Base-by-base conservation (phyloP, 2,113 vertebrate species). In the Zosterops lateralis region DNA sequence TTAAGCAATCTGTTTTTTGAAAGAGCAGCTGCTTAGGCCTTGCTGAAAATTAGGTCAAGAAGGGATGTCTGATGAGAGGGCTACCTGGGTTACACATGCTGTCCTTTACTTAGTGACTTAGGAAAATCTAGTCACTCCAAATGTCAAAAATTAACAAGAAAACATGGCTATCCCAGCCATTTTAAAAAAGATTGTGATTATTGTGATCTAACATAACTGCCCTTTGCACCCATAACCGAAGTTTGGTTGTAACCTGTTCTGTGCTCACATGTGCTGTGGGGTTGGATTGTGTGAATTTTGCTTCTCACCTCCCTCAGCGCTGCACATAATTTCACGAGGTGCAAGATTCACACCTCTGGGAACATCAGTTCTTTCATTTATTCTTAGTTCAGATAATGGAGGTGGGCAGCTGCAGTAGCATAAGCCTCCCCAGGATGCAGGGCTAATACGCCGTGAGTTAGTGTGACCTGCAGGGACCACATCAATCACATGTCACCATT, bases 21-120 rank as follows among this genome's bases (percentile, higher is more conserved):
- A 86, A 84, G 76, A 89, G 77, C 87, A 93, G 77, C 62, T 93
- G 74, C 71, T 92, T 61, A 79, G 74, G 45, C 66, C 87, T 91
- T 68, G 66, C 66, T 6, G 54, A 91, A 82, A 96, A 95, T 91
- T 34, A 83, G 93, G 92, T 95, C 92, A 96, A 86, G 79, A 94
- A 88, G 42, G 47, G 56, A 77, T 62, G 40, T 88, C 51, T 51
- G 42, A 45, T 76, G 54, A 62, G 67, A 81, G 26, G 71, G 64
- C 32, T 92, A 58, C 90, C 67, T 47, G 40, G 44, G 75, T 90
- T 87, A 76, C 17, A 60, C 28, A 31, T 12, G 64, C 71, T 36
- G 58, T 45, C 42, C 82, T 89, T 88, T 51, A 77, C 60, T 70
- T 47, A 86, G 54, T 1, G 6, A 51, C 51, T 83, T 81, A 1